phyloP scores from a whole-genome alignment of 2,797 vertebrate species.

The Cyprinodon diabolis region DNA sequence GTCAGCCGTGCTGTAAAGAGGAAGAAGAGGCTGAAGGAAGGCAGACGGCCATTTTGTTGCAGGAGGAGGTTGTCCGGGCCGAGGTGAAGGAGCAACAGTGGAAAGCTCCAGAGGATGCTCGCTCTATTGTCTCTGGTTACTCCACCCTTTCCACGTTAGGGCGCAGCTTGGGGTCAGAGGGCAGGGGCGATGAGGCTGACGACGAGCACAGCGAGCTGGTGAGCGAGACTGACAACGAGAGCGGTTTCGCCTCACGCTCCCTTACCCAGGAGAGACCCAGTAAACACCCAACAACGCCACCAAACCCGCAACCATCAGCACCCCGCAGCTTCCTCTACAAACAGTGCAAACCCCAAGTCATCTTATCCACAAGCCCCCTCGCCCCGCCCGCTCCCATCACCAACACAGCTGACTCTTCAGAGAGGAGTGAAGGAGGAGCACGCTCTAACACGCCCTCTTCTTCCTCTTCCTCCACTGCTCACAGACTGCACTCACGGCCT shows the following conservation, averaged over 20 bases:
- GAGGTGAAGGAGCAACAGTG: conserved; percentile 71
- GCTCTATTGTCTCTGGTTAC: conserved; percentile 95
- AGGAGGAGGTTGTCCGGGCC: conserved; percentile 55
- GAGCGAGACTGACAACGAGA: conserved; percentile 94
- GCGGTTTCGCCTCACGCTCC: conserved; percentile 84
- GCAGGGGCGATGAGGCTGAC: conserved; percentile 90
- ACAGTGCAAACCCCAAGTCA: conserved; percentile 61
- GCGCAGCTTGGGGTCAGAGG: conserved; percentile 87
- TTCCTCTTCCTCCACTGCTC: conserved; percentile 77
- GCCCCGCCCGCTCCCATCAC: conserved; percentile 41
- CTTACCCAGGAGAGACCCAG: conserved; percentile 82
- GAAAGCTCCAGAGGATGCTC: conserved; percentile 84
- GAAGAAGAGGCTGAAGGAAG: conserved; percentile 56
- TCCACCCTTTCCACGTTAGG: conserved; percentile 95
- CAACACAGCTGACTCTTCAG: conserved; percentile 47
- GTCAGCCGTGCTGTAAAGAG: conserved; percentile 42
- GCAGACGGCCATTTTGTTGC: conserved; percentile 46
- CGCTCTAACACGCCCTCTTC: conserved; percentile 79
- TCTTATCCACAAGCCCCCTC: conserved; percentile 33
- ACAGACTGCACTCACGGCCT: conserved; percentile 77
- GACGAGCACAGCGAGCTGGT: conserved; percentile 94
- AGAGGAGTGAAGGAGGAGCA: conserved; percentile 65
- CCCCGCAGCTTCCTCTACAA: conserved; percentile 80
- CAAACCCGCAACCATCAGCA: background rate
- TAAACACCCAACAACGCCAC: conserved; percentile 48